A percentile compares a stretch with the other conserved stretches of the same genome.
phyloP scores from a whole-genome alignment of 2,888 invertebrate genomes.

The Papilio gigon region DNA sequence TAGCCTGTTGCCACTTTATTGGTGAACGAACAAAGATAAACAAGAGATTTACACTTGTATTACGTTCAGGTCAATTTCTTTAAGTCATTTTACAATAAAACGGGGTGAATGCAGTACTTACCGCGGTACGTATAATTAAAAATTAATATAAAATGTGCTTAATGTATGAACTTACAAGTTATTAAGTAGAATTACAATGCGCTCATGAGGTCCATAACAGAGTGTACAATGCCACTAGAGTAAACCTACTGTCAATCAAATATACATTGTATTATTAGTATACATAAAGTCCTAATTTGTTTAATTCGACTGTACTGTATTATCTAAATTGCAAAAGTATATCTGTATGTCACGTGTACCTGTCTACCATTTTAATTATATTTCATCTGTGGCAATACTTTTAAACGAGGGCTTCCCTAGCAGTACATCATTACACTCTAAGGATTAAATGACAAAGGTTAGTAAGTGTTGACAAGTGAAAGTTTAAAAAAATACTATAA shows the following conservation, averaged over 20 bases:
- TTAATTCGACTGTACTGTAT: constrained; percentile 15
- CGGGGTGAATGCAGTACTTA: constrained; percentile 18
- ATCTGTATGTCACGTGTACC: not conserved
- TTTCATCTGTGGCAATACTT: constrained; percentile 16
- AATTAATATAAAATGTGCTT: constrained; percentile 22
- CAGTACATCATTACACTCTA: constrained; percentile 36
- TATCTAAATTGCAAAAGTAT: constrained; percentile 9
- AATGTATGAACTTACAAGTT: constrained; percentile 27
- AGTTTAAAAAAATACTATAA: constrained; percentile 40
- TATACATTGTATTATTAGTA: not conserved
- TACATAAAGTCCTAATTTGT: constrained; percentile 7
- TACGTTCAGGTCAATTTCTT: not conserved
- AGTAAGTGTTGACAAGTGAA: constrained; percentile 35
- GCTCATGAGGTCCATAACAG: constrained; percentile 15
- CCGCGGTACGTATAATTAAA: constrained; percentile 10
- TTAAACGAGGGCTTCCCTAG: constrained; percentile 33
- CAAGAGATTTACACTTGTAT: not conserved
- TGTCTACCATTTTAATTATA: constrained; percentile 4
- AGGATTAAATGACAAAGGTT: constrained; percentile 39
- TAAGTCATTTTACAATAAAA: constrained; percentile 17
- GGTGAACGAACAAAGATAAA: constrained; percentile 24
- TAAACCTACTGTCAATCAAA: constrained; percentile 26
- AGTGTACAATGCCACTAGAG: constrained; percentile 34
- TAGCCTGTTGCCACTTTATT: constrained; percentile 1
- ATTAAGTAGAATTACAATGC: constrained; percentile 34